Conservation (phyloP, 2,113 vertebrate genomes). For the Caretta caretta region DNA sequence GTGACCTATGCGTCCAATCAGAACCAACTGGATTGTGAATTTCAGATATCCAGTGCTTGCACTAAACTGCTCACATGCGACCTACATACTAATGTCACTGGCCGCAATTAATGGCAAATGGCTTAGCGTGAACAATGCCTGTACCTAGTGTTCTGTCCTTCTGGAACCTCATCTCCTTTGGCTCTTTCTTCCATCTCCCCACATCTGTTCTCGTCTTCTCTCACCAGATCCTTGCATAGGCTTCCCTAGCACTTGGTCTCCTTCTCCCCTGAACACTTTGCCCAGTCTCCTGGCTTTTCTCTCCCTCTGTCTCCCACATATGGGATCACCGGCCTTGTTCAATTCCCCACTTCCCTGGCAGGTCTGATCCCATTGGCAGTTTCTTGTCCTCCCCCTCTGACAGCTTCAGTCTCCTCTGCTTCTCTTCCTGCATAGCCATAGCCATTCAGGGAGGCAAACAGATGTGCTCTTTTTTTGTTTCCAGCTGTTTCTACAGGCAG, state of each 20-base stretch:
- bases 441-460: neutral
- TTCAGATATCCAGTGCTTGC: neutral
- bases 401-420: neutral
- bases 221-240: neutral
- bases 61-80: neutral
- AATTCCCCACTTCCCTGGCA: neutral
- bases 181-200: neutral
- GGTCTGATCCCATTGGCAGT: neutral
- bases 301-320: neutral
- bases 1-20: too few relatives aligned
- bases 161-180: neutral
- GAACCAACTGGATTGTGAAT: too few relatives aligned
- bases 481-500: neutral
- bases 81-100: neutral
- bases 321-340: neutral
- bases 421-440: neutral
- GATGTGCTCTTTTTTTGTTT: neutral
- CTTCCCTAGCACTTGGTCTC: neutral
- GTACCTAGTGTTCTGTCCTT: too few relatives aligned
- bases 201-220: neutral
- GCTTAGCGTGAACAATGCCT: neutral
- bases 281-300: neutral
- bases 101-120: neutral
- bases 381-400: too few relatives aligned
- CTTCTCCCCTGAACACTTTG: neutral